phyloP scores from a whole-genome alignment of 2,113 vertebrate genomes.

The Vulpes ferrilata region DNA sequence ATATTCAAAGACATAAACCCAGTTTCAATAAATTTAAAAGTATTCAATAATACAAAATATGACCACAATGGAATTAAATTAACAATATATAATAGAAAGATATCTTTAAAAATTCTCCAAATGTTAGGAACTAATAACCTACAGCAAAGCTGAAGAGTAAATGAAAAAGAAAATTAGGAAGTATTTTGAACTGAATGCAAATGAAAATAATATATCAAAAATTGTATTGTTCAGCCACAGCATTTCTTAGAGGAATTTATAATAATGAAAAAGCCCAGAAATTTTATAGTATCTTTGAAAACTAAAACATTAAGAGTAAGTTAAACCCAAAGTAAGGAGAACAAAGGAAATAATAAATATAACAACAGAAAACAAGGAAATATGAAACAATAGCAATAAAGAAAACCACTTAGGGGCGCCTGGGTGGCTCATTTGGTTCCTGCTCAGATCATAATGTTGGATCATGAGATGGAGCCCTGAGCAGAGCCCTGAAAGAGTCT shows the following conservation, averaged over 20 bases:
- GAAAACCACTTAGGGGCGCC: background rate
- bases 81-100: background rate
- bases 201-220: background rate
- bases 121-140: background rate
- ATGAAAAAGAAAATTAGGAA: background rate
- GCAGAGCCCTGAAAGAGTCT: background rate
- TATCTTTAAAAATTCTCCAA: background rate
- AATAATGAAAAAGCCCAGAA: background rate
- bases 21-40: background rate
- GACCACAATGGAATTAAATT: background rate
- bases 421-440: background rate
- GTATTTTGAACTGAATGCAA: background rate
- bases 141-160: background rate
- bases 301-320: background rate
- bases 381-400: background rate
- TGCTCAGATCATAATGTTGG: background rate
- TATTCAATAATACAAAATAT: background rate
- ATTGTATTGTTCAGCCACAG: background rate
- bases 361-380: conserved; percentile 12
- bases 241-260: background rate
- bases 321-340: background rate
- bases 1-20: background rate
- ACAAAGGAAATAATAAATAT: background rate
- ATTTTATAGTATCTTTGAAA: background rate
- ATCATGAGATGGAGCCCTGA: background rate